These are phyloP conservation scores for Chrysocyon brachyurus DNA, from an alignment of 2,797 vertebrate genomes.

Conservation along the genomic window DNA sequence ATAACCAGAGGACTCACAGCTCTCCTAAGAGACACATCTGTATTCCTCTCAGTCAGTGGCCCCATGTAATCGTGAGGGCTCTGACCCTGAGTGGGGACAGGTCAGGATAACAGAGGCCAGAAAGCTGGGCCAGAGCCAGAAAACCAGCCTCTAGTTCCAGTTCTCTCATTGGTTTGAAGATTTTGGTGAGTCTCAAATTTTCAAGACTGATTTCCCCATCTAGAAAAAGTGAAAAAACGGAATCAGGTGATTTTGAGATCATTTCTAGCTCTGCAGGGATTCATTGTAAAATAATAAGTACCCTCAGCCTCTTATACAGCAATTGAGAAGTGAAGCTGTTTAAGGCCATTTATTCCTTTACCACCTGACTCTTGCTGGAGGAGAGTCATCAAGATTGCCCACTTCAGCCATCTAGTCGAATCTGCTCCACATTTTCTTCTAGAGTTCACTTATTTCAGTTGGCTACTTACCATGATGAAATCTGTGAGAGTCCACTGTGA, in stretches of 20 bases:
- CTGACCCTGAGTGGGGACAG: neutral
- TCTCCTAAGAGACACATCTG: neutral
- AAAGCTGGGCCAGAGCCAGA: neutral
- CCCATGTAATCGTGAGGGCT: fast-evolving
- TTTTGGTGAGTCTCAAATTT: neutral
- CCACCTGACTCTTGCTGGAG: neutral
- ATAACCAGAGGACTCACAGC: too few species aligned
- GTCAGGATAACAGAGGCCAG: neutral
- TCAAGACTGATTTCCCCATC: neutral
- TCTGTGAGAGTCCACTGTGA: neutral
- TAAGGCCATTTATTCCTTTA: neutral
- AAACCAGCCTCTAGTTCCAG: neutral
- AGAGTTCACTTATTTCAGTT: neutral
- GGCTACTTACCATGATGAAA: neutral
- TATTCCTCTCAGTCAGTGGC: neutral
- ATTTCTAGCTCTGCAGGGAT: neutral
- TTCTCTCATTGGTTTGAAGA: neutral
- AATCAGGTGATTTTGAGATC: too few species aligned
- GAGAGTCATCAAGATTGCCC: neutral
- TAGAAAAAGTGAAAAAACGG: neutral
- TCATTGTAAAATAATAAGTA: fast-evolving
- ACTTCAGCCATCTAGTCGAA: fast-evolving
- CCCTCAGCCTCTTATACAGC: fast-evolving
- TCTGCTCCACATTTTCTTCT: neutral
- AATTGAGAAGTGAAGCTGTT: neutral